Percentiles rank a stretch among this genome's conserved stretches.
These are phyloP conservation scores for Nilaparvata lugens DNA, from an alignment of 1,140 invertebrate species.

Conservation along the genomic window DNA sequence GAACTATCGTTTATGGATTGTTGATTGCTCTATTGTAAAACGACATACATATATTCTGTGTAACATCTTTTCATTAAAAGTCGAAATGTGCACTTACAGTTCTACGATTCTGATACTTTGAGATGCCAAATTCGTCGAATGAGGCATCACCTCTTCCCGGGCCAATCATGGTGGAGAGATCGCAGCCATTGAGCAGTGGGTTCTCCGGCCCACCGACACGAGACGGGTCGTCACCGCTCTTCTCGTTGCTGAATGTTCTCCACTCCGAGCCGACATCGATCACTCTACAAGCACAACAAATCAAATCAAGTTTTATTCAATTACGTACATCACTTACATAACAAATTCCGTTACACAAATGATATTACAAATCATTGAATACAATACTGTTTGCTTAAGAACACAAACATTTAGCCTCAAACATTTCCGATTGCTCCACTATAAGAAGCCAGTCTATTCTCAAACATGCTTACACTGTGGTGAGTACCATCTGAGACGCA, in stretches of 20 bases:
- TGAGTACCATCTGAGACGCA: too few species aligned
- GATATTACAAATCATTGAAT: too few species aligned
- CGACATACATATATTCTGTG: too few species aligned
- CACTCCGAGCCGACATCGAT: constrained; percentile 99
- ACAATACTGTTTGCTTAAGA: too few species aligned
- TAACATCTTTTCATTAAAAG: too few species aligned
- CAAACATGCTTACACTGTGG: too few species aligned
- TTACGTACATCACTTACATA: background rate
- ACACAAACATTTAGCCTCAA: background rate
- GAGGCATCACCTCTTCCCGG: constrained; percentile 76
- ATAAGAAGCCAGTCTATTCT: too few species aligned
- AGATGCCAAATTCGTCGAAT: constrained; percentile 73
- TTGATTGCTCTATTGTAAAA: too few species aligned
- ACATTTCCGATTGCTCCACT: too few species aligned
- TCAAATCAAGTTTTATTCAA: background rate
- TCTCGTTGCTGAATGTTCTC: constrained; percentile 99
- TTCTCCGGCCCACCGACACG: constrained; percentile 98
- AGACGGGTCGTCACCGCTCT: constrained; percentile 91
- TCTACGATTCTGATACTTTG: constrained; percentile 89
- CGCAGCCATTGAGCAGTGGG: constrained; percentile 87
- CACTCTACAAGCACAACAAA: constrained; percentile 56
- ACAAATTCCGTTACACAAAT: too few species aligned
- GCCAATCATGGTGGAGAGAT: constrained; percentile 95
- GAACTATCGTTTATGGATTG: too few species aligned
- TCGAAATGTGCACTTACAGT: constrained; percentile 60